These are phyloP conservation scores for Alfaro cultratus DNA, from an alignment of 2,797 vertebrate species.

Conservation along the genomic window DNA sequence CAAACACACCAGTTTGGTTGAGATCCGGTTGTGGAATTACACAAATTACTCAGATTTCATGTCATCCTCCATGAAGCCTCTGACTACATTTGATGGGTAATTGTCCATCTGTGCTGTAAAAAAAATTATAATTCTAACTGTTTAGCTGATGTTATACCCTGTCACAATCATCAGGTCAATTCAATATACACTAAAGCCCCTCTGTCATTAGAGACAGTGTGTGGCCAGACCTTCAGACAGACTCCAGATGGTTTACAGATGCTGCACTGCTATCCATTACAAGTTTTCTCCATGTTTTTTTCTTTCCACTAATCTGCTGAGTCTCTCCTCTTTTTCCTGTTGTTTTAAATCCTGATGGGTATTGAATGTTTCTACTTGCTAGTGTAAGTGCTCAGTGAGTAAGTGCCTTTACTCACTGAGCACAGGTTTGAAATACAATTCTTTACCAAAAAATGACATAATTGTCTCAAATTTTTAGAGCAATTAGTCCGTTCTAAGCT, in stretches of 20 bases:
- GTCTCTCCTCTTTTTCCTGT: background rate
- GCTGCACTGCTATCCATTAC: background rate
- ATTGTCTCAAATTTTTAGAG: background rate
- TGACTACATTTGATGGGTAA: background rate
- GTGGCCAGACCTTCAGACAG: background rate
- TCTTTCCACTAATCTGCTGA: background rate
- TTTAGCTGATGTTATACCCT: background rate
- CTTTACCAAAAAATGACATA: background rate
- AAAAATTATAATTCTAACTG: background rate
- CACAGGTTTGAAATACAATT: background rate
- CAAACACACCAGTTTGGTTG: background rate
- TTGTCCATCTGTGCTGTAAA: background rate
- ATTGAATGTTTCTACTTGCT: background rate
- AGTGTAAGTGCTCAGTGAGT: background rate
- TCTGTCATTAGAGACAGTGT: background rate
- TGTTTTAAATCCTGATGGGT: background rate
- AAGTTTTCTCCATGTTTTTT: background rate
- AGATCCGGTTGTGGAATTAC: background rate
- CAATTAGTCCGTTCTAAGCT: background rate
- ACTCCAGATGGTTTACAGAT: slow-evolving; percentile 4
- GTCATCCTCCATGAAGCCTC: background rate
- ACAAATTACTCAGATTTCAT: background rate
- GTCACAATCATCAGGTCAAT: background rate
- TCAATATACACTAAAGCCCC: background rate
- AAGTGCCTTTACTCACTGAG: background rate